Evolutionary conservation across 2,797 vertebrate species (phyloP).

Genomic region (Lagocephalus sceleratus): DNA sequence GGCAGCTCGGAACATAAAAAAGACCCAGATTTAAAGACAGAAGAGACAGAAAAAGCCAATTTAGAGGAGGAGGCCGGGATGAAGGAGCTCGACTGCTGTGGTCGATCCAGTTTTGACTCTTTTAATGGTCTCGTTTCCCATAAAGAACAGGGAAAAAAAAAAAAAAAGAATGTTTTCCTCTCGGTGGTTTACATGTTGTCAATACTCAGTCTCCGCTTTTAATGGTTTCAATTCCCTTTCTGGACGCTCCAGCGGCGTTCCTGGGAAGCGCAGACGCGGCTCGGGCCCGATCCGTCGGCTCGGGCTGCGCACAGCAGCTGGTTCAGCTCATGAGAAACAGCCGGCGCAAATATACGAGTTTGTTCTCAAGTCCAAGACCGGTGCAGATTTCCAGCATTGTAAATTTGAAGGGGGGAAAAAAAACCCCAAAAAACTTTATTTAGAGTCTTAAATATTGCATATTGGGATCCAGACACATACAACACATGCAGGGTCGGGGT

Average conservation of each 20-base stretch:
- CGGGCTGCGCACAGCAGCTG: slow-evolving; percentile 24
- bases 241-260: slow-evolving; percentile 7
- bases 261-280: slow-evolving; percentile 31
- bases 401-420: too few relatives aligned
- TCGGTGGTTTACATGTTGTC: slow-evolving; percentile 56
- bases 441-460: too few relatives aligned
- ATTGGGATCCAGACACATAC: too few relatives aligned
- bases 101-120: slow-evolving; percentile 46
- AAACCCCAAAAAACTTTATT: too few relatives aligned
- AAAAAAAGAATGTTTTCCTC: slow-evolving; percentile 40
- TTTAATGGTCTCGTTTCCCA: slow-evolving; percentile 49
- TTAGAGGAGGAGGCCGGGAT: slow-evolving; percentile 23
- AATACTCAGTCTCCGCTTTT: slow-evolving; percentile 67
- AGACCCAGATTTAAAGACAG: slow-evolving; percentile 30
- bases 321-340: neutral
- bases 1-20: slow-evolving; percentile 10
- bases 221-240: slow-evolving; percentile 64
- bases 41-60: slow-evolving; percentile 20
- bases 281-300: slow-evolving; percentile 29
- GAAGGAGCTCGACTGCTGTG: slow-evolving; percentile 24
- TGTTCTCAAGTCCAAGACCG: neutral
- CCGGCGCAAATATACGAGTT: slow-evolving; percentile 13
- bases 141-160: slow-evolving; percentile 32
- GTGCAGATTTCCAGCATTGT: neutral
- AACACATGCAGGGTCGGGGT: too few relatives aligned